These are phyloP conservation scores for Clistopyga incitator DNA, from an alignment of 2,888 invertebrate species.

Conservation along the genomic window DNA sequence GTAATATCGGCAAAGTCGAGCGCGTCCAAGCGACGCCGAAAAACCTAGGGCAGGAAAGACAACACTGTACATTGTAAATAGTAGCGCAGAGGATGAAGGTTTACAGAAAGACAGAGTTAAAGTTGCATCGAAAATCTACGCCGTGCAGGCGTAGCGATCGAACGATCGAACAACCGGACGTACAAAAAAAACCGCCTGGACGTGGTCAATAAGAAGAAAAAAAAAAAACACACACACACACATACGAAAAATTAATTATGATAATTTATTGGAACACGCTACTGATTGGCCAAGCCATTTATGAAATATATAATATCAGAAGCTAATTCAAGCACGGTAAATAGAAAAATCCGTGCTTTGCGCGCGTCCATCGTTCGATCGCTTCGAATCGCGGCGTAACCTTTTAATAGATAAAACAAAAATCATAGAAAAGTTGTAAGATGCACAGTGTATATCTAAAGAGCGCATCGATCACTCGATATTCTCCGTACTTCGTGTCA, in stretches of 20 bases:
- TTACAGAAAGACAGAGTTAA: conserved; percentile 79
- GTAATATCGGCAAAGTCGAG: conserved; percentile 60
- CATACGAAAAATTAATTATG: conserved; percentile 16
- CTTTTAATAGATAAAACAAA: conserved; percentile 69
- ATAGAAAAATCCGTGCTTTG: conserved; percentile 31
- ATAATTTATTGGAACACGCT: conserved; percentile 32
- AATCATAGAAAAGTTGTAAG: conserved; percentile 67
- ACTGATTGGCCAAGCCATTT: conserved; percentile 32
- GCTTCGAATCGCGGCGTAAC: conserved; percentile 68
- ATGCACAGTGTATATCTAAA: conserved; percentile 70
- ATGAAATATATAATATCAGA: conserved; percentile 32
- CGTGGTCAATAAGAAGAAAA: not conserved
- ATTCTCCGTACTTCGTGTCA: conserved; percentile 59
- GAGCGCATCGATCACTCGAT: conserved; percentile 70
- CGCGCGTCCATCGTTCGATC: conserved; percentile 60
- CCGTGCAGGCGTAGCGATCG: conserved; percentile 59
- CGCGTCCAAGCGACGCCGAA: conserved; percentile 74
- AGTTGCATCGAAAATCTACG: conserved; percentile 75
- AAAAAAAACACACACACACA: too few species aligned
- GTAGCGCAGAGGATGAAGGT: conserved; percentile 78
- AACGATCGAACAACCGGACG: conserved; percentile 42
- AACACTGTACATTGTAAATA: conserved; percentile 84
- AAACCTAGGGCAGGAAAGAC: conserved; percentile 80
- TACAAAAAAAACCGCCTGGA: conserved; percentile 17
- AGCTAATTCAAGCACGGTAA: not conserved